A percentile compares a stretch with the other conserved stretches of the same genome.
Conservation (phyloP, 1,140 invertebrate genomes). For the Colletes latitarsis region DNA sequence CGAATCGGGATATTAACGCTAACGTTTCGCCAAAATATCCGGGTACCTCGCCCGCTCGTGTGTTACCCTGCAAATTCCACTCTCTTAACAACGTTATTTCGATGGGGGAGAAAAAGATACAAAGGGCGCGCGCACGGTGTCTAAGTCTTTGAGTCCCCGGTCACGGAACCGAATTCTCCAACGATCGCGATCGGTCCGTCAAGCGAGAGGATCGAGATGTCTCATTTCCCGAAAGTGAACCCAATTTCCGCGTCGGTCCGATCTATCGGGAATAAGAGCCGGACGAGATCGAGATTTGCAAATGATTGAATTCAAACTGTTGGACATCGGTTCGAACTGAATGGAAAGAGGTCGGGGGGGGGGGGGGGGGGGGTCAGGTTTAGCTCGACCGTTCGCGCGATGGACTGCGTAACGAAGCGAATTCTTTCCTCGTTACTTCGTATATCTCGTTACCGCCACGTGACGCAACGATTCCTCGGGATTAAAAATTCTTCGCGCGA, state of each 20-base stretch:
- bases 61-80: not conserved
- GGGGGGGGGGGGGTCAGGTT: not conserved
- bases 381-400: not conserved
- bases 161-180: constrained; percentile 5
- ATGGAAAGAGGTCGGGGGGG: not conserved
- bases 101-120: no score
- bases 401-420: constrained; percentile 20
- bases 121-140: not conserved
- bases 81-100: no score
- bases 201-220: constrained; percentile 28
- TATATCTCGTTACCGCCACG: constrained; percentile 24
- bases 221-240: constrained; percentile 53
- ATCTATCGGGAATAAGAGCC: constrained; percentile 43
- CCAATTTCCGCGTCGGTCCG: constrained; percentile 53
- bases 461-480: constrained; percentile 7
- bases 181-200: constrained; percentile 27
- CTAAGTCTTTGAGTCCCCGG: constrained; percentile 30
- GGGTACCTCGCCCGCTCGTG: not conserved
- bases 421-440: constrained; percentile 39
- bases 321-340: constrained; percentile 25
- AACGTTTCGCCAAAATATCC: constrained; percentile 47
- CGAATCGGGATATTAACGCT: constrained; percentile 70
- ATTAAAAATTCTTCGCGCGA: constrained; percentile 40
- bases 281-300: constrained; percentile 53
- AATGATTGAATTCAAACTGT: constrained; percentile 62